Base-by-base conservation (phyloP, 2,888 invertebrate species). In the Eurytoma californica region DNA sequence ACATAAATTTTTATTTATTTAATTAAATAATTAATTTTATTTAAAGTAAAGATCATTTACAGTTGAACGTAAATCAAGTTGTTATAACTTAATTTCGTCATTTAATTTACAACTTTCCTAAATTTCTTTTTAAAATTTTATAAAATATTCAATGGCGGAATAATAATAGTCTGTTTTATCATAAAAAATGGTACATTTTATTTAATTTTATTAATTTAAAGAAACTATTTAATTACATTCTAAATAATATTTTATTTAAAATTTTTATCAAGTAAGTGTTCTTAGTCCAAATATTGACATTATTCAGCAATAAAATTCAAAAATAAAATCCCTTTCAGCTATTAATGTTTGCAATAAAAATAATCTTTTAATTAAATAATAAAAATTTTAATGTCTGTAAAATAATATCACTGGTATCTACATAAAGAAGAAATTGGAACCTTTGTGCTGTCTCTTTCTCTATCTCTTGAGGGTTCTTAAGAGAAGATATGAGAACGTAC, bases 401-500 rank as follows among this genome's bases (percentile, higher is more conserved):
- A 80, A 72, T 18, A 75, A 57, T 53, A 39, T 72, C 13, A 55
- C 69, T 63, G 63, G 77, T 58, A 72, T 70, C 68, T 20, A 61
- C 51, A 14, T 70, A 75, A 75, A 65, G 80, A 81, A 81, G 80
- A 80, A 78, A 78, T 75, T n/a, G 58, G 76, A 72, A 75, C 68
- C n/a, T 20, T 72, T 58, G 57, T 61, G 66, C 60, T 78, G 74
- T 78, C 78, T 69, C 39, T 72, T 53, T 77, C 55, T 80, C 78
- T 67, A 51, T 80, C 69, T 75, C 80, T 80, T 28, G 79, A 75
- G 65, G 67, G 77, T 76, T 75, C 68, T 81, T 70, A 78, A 81
- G 79, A 79, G 81, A 77, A 77, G 81, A 80, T 74, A 67, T 79
- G 79, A 80, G 79, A 80, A 68, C 63, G 68, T 82, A 72, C 72